Conservation (phyloP, 2,113 vertebrate species). For the Misgurnus anguillicaudatus region DNA sequence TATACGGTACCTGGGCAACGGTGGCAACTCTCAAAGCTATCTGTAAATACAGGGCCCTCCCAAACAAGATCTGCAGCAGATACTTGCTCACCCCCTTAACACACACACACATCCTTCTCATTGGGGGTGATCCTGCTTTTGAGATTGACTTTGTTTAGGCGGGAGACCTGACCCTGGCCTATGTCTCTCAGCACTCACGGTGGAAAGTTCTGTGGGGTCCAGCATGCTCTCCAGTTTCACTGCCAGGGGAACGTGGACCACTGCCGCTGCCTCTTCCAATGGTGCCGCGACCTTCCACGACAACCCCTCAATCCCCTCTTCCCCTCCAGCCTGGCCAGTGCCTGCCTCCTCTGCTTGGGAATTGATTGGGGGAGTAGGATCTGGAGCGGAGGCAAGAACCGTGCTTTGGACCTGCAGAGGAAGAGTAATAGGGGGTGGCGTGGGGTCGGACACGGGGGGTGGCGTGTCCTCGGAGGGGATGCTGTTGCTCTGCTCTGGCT, state of each 20-base stretch:
- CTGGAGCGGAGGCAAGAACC: conserved; percentile 53
- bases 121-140: conserved; percentile 62
- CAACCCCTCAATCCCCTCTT: conserved; percentile 65
- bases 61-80: conserved; percentile 1
- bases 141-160: conserved; percentile 77
- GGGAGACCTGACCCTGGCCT: conserved; percentile 62
- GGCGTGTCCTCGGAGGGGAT: conserved; percentile 65
- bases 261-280: conserved; percentile 59
- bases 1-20: conserved; percentile 1
- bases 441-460: conserved; percentile 64
- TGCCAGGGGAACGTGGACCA: conserved; percentile 68
- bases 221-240: conserved; percentile 83
- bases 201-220: conserved; percentile 96
- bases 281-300: conserved; percentile 65
- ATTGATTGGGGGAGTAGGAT: conserved; percentile 48
- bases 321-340: conserved; percentile 64
- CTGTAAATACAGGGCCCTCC: neutral
- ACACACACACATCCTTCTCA: conserved; percentile 42
- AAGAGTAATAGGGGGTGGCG: conserved; percentile 64
- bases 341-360: conserved; percentile 62
- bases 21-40: neutral
- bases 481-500: conserved; percentile 68
- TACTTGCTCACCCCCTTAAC: neutral
- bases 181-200: conserved; percentile 94
- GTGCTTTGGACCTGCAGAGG: conserved; percentile 53